Evolutionary conservation across 2,797 vertebrate species (phyloP).

Genomic region (Onychomys leucogaster): DNA sequence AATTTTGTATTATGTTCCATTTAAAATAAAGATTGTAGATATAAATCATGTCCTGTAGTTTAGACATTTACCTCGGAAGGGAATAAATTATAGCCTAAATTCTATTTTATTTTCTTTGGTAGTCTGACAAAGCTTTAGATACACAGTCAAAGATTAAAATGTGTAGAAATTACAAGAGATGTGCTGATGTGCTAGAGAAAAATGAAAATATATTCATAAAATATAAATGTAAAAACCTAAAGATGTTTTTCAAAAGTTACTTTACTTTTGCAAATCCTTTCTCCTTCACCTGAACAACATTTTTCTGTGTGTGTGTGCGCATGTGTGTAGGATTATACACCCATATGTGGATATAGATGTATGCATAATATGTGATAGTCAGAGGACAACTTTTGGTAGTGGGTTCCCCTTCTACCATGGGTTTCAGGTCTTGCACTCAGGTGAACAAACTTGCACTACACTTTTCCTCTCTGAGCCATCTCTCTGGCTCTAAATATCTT

Average conservation of each 20-base stretch:
- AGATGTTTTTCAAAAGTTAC: not conserved
- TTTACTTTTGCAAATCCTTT: not conserved
- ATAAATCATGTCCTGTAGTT: not conserved
- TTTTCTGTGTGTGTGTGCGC: not conserved
- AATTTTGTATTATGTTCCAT: not conserved
- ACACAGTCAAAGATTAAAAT: not conserved
- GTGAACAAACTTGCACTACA: not conserved
- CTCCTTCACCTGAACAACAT: not conserved
- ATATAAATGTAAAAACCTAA: conserved; percentile 36
- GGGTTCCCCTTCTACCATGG: not conserved
- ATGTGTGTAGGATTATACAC: not conserved
- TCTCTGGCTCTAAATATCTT: not conserved
- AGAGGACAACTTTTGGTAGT: not conserved
- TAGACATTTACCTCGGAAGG: not conserved
- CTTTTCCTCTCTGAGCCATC: not conserved
- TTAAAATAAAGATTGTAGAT: not conserved
- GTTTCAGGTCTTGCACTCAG: not conserved
- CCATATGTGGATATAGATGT: not conserved
- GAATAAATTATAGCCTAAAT: not conserved
- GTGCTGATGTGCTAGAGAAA: not conserved
- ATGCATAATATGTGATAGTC: not conserved
- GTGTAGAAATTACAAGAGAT: not conserved
- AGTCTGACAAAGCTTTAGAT: not conserved
- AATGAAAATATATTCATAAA: not conserved
- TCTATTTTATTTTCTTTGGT: not conserved